These are phyloP conservation scores for Lasiurus cinereus DNA, from an alignment of 2,113 vertebrate genomes.

Conservation along the genomic window DNA sequence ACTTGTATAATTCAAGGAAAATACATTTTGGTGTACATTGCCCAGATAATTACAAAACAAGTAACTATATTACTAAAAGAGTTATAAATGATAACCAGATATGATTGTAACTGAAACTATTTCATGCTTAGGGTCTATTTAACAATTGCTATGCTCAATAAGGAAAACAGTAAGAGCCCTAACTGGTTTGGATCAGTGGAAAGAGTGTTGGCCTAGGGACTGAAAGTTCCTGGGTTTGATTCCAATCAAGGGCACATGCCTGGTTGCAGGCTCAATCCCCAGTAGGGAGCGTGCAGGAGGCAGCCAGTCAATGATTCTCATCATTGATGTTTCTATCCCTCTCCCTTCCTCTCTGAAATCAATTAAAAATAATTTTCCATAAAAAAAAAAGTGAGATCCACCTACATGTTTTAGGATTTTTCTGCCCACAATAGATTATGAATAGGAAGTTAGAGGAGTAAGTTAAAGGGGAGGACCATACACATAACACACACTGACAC, in stretches of 20 bases:
- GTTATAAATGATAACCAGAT: slow-evolving; percentile 10
- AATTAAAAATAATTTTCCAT: not conserved
- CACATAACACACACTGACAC: not conserved
- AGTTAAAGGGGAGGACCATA: not conserved
- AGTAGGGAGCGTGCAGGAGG: no score
- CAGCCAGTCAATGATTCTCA: no score
- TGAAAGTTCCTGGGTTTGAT: not conserved
- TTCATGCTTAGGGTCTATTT: slow-evolving; percentile 28
- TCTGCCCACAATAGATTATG: not conserved
- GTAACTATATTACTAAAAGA: not conserved
- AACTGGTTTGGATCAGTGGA: not conserved
- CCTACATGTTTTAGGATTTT: not conserved
- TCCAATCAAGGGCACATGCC: not conserved
- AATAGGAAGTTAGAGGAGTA: not conserved
- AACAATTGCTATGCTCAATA: slow-evolving; percentile 15
- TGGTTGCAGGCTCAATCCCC: not conserved
- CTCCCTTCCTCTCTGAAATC: not conserved
- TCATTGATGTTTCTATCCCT: not conserved
- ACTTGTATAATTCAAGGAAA: slow-evolving; percentile 45
- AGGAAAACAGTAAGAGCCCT: not conserved
- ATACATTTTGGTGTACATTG: slow-evolving; percentile 20
- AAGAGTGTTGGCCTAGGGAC: not conserved
- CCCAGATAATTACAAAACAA: slow-evolving; percentile 31
- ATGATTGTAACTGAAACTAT: not conserved
- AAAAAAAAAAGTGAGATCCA: not conserved